Base-by-base conservation (phyloP, 64 coral and sea anemone species). In the Montipora sp. region DNA sequence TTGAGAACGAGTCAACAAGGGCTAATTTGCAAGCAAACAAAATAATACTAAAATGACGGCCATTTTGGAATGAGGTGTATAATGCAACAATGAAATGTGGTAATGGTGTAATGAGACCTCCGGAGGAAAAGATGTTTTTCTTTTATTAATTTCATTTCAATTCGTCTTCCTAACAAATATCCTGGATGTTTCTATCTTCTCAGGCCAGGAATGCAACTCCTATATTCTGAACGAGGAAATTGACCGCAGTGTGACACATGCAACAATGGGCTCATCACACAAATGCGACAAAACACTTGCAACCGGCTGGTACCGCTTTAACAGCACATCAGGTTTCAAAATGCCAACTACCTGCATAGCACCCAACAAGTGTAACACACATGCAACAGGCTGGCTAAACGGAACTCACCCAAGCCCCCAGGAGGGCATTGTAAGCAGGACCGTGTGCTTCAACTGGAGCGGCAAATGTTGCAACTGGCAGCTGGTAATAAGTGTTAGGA, bases 251-350 rank as follows among this genome's bases (percentile, higher is more conserved):
- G 60, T 83, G 20, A 15, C 36, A 47, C 10, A 44, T 83, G 59
- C 36, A 3, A 8, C 10, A n/a, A 43, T 1, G 0, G 73, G 73
- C 1, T 7, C 16, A 8, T 67, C 60, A 19, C 3, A 83, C 1
- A 83, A 83, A 83, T 83, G 80, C 47, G 80, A 83, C 59, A 9
- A 7, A 4, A 2, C 59, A 45, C 27, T 83, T 4, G 58, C 16
- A 3, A 45, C 58, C 16, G 80, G 24, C 15, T 83, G 80, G 80
- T 83, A 83, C 59, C 80, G 80, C 80, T 83, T 83, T 18, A 83
- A 83, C 13, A n/a, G 80, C 80, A 83, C 80, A 19, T 58, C 80
- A 19, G 80, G 80, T 59, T 47, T 36, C 5, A 83, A 66, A 66
- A 83, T 83, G 27, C 80, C 80, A 7, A 83, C 59, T 5, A 7